Evolutionary conservation across 2,797 vertebrate genomes (phyloP), one percentile per base, ranked within the genome.

Genomic region (Danio tinwini): DNA sequence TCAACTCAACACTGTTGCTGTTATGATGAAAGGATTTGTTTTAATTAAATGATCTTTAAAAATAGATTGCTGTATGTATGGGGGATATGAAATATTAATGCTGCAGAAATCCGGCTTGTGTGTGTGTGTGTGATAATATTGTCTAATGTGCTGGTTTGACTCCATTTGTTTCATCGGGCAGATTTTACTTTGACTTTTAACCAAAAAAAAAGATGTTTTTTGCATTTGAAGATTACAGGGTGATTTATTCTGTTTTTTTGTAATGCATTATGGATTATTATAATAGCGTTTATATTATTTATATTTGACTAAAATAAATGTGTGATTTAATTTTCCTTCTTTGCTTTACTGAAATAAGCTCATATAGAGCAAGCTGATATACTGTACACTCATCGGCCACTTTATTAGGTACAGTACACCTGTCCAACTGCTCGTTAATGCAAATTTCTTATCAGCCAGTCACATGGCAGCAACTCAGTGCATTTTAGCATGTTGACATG

Each of bases 11-110:
- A 49, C 21, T 68, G 61, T n/a, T 39, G 29, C 29, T 61, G 44
- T 61, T 70, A 78, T 61, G 65, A 78, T 70, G 55, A 78, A 42
- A 68, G 37, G 65, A 69, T 70, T 50, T 61, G 45, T 70, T 78
- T 69, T 70, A 69, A 78, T 69, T 69, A 78, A 78, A 78, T 11
- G 12, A 69, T 78, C 55, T 69, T 69, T 49, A 58, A 17, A 56
- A 76, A 76, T 47, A 58, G 74, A 58, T 76, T 14, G 19, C 14
- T 17, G 50, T n/a, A 47, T 3, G 7, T 67, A 67, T 19, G 14
- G 39, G 1, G 37, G 61, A 7, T 17, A 58, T 58, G 21, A 67
- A 77, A 77, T 58, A 77, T 77, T 47, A 49, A 77, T 49, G 29
- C 52, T 56, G 52, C 16, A 13, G 42, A 58, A n/a, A 7, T 76